These are phyloP conservation scores for Taphrorychus bicolor DNA, from an alignment of 2,888 invertebrate genomes.

Conservation along the genomic window DNA sequence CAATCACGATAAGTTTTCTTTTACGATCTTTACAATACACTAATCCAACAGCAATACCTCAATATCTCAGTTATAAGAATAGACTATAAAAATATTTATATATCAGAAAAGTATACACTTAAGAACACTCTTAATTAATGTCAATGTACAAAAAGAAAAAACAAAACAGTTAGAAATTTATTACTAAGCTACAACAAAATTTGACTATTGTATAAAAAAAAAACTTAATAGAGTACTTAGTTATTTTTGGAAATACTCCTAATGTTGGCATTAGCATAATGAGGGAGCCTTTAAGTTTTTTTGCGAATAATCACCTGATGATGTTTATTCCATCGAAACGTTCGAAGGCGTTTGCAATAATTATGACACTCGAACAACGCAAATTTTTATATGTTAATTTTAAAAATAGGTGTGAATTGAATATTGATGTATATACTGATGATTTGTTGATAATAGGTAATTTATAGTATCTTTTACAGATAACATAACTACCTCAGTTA, in stretches of 20 bases:
- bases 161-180: neutral
- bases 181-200: neutral
- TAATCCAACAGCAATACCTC: conserved; percentile 61
- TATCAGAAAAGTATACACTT: conserved; percentile 53
- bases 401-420: conserved; percentile 50
- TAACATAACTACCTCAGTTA: conserved; percentile 60
- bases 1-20: conserved; percentile 5
- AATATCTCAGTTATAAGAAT: conserved; percentile 59
- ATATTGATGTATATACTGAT: conserved; percentile 52
- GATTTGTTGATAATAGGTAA: conserved; percentile 52
- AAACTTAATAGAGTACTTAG: too few relatives aligned
- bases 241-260: too few relatives aligned
- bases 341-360: conserved; percentile 57
- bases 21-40: conserved; percentile 49
- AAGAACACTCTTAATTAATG: conserved; percentile 48
- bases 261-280: neutral
- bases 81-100: conserved; percentile 58
- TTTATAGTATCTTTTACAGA: conserved; percentile 55
- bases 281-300: too few relatives aligned
- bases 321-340: conserved; percentile 32
- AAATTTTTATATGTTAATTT: conserved; percentile 57
- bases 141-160: conserved; percentile 56
- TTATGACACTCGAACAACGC: conserved; percentile 55
- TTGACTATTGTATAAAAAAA: neutral
- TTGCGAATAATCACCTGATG: neutral